Percentiles rank a stretch among this genome's conserved stretches.
Conservation (phyloP, 2,888 invertebrate genomes). For the Melinopterus prodromus region DNA sequence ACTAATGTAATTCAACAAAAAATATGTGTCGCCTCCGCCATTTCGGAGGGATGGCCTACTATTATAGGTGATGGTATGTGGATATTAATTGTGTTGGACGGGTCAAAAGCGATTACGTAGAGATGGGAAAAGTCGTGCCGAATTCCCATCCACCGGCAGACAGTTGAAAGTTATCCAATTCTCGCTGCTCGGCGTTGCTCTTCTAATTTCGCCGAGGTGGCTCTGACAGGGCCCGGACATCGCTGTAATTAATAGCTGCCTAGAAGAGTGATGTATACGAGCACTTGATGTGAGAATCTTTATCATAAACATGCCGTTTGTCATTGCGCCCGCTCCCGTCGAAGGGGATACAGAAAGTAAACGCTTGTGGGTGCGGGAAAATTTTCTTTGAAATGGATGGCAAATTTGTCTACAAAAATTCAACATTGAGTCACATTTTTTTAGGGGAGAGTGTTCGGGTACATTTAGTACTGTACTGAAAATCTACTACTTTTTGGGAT, state of each 20-base stretch:
- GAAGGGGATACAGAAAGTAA: neutral
- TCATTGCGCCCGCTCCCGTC: neutral
- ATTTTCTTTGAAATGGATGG: too few relatives aligned
- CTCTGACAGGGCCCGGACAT: constrained; percentile 24
- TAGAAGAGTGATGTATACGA: constrained; percentile 5
- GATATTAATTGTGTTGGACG: neutral
- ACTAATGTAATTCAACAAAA: too few relatives aligned
- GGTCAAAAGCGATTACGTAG: neutral
- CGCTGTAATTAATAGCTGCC: constrained; percentile 28
- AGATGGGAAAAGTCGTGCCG: neutral
- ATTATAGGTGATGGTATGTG: neutral
- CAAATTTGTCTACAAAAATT: too few relatives aligned
- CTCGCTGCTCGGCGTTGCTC: constrained; percentile 22
- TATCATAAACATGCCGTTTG: constrained; percentile 22
- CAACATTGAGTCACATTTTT: too few relatives aligned
- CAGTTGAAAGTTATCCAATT: constrained; percentile 33
- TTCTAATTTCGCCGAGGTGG: constrained; percentile 24
- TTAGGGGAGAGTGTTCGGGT: too few relatives aligned
- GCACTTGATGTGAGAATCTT: constrained; percentile 23
- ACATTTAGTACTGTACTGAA: too few relatives aligned
- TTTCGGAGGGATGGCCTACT: neutral
- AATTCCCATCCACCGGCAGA: constrained; percentile 33
- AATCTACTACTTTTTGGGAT: too few relatives aligned
- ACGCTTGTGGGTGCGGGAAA: too few relatives aligned
- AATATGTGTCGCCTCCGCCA: too few relatives aligned